phyloP scores from a whole-genome alignment of 2,797 vertebrate species.

The Petrocephalus sullivani region DNA sequence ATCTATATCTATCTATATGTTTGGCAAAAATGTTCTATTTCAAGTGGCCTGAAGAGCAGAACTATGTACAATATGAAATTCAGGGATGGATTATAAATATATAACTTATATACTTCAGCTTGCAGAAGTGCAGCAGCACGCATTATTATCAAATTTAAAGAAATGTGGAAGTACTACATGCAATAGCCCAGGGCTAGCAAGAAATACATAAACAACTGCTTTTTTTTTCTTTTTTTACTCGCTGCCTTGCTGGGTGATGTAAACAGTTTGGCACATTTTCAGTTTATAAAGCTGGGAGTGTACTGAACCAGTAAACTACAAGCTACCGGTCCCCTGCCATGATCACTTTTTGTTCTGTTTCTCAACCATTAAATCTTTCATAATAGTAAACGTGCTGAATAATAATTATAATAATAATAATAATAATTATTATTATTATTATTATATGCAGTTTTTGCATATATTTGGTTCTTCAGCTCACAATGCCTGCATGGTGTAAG shows the following conservation, averaged over 20 bases:
- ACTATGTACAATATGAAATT: background rate
- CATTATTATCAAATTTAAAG: background rate
- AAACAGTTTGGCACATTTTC: background rate
- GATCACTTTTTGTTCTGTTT: background rate
- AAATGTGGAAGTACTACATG: background rate
- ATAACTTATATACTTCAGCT: background rate
- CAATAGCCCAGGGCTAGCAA: background rate
- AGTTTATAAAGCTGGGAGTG: background rate
- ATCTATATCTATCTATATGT: background rate
- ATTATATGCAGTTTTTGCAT: background rate
- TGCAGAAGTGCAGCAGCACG: background rate
- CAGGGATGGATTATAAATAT: background rate
- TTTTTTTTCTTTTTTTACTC: background rate
- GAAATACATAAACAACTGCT: background rate
- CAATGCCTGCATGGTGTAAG: background rate
- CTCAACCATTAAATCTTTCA: background rate
- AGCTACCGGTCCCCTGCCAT: background rate
- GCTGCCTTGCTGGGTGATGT: background rate
- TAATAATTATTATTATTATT: background rate
- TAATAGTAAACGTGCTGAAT: background rate
- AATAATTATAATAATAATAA: background rate
- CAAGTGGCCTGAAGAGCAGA: background rate
- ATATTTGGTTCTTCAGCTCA: background rate
- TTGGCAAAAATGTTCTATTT: slow-evolving; percentile 2
- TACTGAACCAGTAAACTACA: background rate